Percentiles rank a stretch among this genome's conserved stretches.
phyloP scores from a whole-genome alignment of 2,113 vertebrate species.

The Hyaena hyaena region DNA sequence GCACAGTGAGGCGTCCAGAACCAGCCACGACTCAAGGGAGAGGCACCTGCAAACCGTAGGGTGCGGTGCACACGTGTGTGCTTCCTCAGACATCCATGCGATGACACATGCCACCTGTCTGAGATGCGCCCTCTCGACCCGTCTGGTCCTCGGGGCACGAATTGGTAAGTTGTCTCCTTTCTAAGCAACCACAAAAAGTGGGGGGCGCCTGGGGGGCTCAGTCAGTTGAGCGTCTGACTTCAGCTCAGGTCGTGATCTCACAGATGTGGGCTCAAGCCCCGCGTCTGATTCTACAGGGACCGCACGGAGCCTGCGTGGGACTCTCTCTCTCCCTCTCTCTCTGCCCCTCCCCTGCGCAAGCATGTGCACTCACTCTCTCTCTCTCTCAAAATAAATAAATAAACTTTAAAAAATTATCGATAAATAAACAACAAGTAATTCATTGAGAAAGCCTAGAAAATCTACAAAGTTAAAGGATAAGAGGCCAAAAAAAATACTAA shows the following conservation, averaged over 20 bases:
- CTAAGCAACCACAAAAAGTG: not conserved
- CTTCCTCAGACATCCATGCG: fast-evolving
- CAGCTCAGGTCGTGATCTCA: too few relatives aligned
- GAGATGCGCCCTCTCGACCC: fast-evolving
- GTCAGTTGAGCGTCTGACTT: too few relatives aligned
- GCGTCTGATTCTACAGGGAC: too few relatives aligned
- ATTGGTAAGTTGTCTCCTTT: not conserved
- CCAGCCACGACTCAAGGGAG: fast-evolving
- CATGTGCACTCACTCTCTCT: too few relatives aligned
- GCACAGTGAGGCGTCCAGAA: not conserved
- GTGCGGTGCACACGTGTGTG: fast-evolving
- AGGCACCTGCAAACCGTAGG: fast-evolving
- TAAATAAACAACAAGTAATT: not conserved
- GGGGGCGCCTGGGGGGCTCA: too few relatives aligned
- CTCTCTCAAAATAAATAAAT: too few relatives aligned
- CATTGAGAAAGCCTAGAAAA: not conserved
- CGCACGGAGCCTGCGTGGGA: too few relatives aligned
- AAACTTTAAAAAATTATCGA: too few relatives aligned
- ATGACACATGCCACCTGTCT: fast-evolving
- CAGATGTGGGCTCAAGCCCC: too few relatives aligned
- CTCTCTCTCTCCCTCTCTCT: too few relatives aligned
- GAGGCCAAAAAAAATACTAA: not conserved
- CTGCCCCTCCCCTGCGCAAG: too few relatives aligned
- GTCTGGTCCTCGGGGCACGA: fast-evolving
- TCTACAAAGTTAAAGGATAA: not conserved